Base-by-base conservation (phyloP, 2,888 invertebrate genomes). In the Microctonus hyperodae region DNA sequence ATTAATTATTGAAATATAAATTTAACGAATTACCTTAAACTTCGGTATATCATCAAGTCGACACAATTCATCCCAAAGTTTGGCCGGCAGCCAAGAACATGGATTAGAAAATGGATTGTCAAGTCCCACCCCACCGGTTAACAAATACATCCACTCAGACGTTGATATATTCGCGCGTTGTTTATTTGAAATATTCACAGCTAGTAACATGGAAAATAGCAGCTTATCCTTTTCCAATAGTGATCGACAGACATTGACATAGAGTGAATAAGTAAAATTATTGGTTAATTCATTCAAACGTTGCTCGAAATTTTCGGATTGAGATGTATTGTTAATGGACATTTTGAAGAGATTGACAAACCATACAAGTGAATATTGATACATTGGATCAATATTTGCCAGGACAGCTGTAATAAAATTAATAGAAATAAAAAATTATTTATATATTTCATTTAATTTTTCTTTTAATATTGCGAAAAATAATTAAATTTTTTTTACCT, bases 351-450 rank as follows among this genome's bases (percentile, higher is more conserved):
- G 87, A 74, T 93, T 92, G 78, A 97, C 94, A 83, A 96, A 97
- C 97, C 97, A 98, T 1, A 89, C 89, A 75, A 98, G 86, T 0
- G 97, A 97, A 83, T 97, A 98, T 82, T 97, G 97, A 84, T 98
- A 98, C 97, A 97, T 97, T 1, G 97, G 96, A 85, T 98, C 97
- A 73, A 98, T 95, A 78, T 93, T 91, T 6, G 95, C 92, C 78
- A 98, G 85, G 67, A 95, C 93, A 67, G 91, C 93, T 92, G 79
- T 61, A 85, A 85, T 20, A 50, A 2, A 50, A 50, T 57, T 11
- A 44, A 1, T 48, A 31, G 20, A 11, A 51, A n/a, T n/a, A n/a
- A n/a, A n/a, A n/a, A n/a, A n/a, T n/a, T n/a, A n/a, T n/a, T n/a
- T 51, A 25, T 44, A 33, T 2, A 28, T 50, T 50, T 4, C 16